Conservation (phyloP, 2,113 vertebrate species). For the Chloroceryle aenea region DNA sequence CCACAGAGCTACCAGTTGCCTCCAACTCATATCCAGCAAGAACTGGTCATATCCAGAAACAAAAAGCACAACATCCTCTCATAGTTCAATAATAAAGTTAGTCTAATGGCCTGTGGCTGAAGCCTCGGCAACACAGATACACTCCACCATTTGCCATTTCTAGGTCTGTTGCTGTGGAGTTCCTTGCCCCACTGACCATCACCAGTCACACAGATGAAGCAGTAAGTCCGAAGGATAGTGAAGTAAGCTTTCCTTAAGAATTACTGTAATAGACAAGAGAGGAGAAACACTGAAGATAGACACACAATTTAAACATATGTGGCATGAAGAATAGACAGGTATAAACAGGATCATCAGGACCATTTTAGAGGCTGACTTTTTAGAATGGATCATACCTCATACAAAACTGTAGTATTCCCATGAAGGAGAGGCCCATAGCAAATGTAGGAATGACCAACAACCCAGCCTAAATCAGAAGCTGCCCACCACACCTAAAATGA, state of each 20-base stretch:
- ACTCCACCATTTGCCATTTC: not conserved
- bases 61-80: not conserved
- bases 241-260: not conserved
- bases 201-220: not conserved
- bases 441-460: conserved; percentile 97
- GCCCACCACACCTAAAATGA: conserved; percentile 95
- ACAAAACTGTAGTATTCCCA: conserved; percentile 92
- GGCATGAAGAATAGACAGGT: not conserved
- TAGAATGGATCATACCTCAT: conserved; percentile 82
- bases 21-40: not conserved
- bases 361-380: not conserved
- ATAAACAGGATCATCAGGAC: not conserved
- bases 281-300: not conserved
- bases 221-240: not conserved
- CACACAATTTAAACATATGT: not conserved
- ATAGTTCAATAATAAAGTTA: not conserved
- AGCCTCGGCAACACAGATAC: not conserved
- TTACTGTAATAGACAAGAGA: not conserved
- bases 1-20: not conserved
- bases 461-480: conserved; percentile 97
- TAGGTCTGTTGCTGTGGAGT: not conserved
- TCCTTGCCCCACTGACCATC: fast-evolving
- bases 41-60: not conserved
- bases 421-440: conserved; percentile 95
- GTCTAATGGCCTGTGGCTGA: not conserved